Percentiles rank a stretch among this genome's conserved stretches.
These are phyloP conservation scores for Microvelia longipes DNA, from an alignment of 1,140 invertebrate species.

Conservation along the genomic window DNA sequence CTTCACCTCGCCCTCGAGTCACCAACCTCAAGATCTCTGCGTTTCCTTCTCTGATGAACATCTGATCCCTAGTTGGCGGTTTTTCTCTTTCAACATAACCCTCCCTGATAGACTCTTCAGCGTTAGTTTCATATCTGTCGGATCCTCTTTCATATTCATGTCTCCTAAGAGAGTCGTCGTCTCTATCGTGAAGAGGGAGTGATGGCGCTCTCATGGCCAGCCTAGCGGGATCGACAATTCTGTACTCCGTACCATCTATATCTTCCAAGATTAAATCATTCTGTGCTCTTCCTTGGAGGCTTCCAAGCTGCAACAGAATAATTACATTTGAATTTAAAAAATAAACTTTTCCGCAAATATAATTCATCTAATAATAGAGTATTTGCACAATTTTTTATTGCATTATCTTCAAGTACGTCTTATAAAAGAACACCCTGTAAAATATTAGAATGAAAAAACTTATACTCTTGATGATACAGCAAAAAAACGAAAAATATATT, in stretches of 20 bases:
- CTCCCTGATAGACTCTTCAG: conserved; percentile 25
- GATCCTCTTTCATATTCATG: conserved; percentile 63
- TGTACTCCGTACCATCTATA: conserved; percentile 28
- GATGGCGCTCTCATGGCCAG: conserved; percentile 10
- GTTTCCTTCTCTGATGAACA: conserved; percentile 64
- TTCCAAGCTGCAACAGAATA: conserved; percentile 5
- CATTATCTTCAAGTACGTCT: no score
- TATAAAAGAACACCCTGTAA: no score
- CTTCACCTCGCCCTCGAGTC: conserved; percentile 43
- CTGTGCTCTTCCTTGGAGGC: neutral
- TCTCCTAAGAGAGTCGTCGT: conserved; percentile 50
- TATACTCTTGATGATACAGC: no score
- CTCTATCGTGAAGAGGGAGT: conserved; percentile 26
- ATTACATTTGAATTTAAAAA: neutral
- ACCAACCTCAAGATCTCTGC: conserved; percentile 64
- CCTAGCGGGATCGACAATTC: conserved; percentile 20
- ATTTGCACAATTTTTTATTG: no score
- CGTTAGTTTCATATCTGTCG: conserved; percentile 37
- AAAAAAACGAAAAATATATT: no score
- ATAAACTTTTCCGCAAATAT: neutral
- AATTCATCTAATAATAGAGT: no score
- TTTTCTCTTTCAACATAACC: conserved; percentile 19
- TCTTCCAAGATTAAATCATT: conserved; percentile 31
- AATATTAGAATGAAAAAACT: no score
- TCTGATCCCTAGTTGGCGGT: conserved; percentile 34